Evolutionary conservation across 2,797 vertebrate genomes (phyloP), one percentile per base, ranked within the genome.

Genomic region (Cynopterus sphinx): DNA sequence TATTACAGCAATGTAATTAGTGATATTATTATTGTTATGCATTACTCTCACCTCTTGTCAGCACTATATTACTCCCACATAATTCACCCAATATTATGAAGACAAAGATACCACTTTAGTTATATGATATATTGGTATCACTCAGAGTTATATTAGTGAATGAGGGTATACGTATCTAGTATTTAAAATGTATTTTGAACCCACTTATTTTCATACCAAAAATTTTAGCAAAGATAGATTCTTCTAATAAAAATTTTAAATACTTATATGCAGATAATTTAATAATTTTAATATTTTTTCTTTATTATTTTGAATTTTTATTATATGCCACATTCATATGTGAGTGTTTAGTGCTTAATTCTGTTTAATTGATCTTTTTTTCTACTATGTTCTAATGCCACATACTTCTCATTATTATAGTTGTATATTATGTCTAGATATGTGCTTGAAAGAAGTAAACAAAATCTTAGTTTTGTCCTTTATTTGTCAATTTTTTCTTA

Each of bases 1-100:
- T 95, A 98, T 96, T 97, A 97, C 36, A 96, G 65, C 61, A n/a
- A 94, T 92, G 28, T 88, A 98, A 98, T 98, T 98, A 98, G 39
- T 55, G 97, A 78, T 97, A 97, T 96, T 98, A 97, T 97, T 97
- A 97, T 94, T 98, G 78, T 93, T 98, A 96, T 93, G 57, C 85
- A 95, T 97, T 88, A 24, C 87, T 98, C 96, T 97, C 82, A 95
- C 96, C 87, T 96, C 95, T 98, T 98, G 94, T 98, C 97, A 98
- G 67, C 61, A 94, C 87, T 92, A 79, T 95, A 43, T 91, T 97
- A 95, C 91, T 97, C 82, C 65, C 85, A 26, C 88, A 94, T 98
- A 96, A 98, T 90, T 98, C 93, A 97, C 57, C 17, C 39, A 77
- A 31, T 95, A 63, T 94, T 96, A 96, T 97, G 90, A 91, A 96